These are phyloP conservation scores for Heliangelus exortis DNA, from an alignment of 2,797 vertebrate species.

Conservation along the genomic window DNA sequence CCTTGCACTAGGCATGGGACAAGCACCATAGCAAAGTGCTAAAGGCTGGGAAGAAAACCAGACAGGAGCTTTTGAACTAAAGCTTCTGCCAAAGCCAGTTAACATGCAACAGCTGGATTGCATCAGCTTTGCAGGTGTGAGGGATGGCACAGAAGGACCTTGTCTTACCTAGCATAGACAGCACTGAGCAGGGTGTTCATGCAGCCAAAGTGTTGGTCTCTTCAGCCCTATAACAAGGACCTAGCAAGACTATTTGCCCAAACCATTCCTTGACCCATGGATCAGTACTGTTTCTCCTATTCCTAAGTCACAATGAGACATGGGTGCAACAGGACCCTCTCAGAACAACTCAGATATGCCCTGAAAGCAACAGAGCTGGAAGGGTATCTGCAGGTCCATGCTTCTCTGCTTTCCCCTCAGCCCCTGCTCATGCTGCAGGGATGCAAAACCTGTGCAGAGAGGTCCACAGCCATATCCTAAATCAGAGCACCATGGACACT, in stretches of 20 bases:
- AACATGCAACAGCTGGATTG: background rate
- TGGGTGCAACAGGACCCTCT: background rate
- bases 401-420: background rate
- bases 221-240: background rate
- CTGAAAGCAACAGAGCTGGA: background rate
- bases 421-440: background rate
- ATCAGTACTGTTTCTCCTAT: background rate
- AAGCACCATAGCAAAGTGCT: background rate
- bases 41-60: background rate
- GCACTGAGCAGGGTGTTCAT: background rate
- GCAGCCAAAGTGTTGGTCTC: background rate
- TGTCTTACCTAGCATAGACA: background rate
- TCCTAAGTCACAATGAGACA: accelerated
- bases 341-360: background rate
- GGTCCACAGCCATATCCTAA: background rate
- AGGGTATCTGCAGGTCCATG: background rate
- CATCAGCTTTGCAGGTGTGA: background rate
- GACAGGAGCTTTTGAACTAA: background rate
- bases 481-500: background rate
- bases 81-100: slow-evolving; percentile 22
- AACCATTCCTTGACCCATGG: accelerated
- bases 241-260: background rate
- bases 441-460: background rate
- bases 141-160: background rate
- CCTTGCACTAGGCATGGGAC: background rate